Conservation (phyloP, 2,113 vertebrate species). For the Paradisaea rubra region DNA sequence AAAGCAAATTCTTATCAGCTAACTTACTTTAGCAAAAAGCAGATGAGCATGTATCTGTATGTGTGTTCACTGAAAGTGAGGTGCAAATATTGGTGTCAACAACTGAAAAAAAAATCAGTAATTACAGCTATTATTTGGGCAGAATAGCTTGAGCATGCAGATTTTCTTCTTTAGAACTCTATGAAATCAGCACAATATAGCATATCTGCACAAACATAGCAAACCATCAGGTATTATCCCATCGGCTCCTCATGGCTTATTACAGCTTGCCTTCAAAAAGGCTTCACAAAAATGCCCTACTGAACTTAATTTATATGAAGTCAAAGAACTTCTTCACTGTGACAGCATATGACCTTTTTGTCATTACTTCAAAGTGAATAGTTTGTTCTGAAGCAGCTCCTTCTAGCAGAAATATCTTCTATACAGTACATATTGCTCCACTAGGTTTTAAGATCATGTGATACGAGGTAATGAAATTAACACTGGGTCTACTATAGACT, state of each 20-base stretch:
- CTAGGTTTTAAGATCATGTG: background rate
- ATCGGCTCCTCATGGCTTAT: background rate
- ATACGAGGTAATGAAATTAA: background rate
- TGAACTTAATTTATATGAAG: background rate
- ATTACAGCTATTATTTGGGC: background rate
- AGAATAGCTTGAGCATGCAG: background rate
- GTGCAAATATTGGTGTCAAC: background rate
- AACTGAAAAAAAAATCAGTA: background rate
- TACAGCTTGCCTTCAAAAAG: background rate
- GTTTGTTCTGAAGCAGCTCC: background rate
- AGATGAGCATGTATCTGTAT: background rate
- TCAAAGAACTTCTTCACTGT: background rate
- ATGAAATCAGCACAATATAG: background rate
- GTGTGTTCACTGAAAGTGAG: background rate
- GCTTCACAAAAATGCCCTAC: background rate
- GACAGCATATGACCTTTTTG: background rate
- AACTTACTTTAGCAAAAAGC: background rate
- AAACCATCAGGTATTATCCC: background rate
- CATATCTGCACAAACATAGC: background rate
- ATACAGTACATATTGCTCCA: background rate
- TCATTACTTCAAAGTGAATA: background rate
- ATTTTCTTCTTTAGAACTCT: constrained; percentile 17
- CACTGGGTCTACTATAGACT: fast-evolving
- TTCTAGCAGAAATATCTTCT: background rate
- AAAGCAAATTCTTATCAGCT: background rate